Base-by-base conservation (phyloP, 1,140 invertebrate species). In the Drosophila funebris region DNA sequence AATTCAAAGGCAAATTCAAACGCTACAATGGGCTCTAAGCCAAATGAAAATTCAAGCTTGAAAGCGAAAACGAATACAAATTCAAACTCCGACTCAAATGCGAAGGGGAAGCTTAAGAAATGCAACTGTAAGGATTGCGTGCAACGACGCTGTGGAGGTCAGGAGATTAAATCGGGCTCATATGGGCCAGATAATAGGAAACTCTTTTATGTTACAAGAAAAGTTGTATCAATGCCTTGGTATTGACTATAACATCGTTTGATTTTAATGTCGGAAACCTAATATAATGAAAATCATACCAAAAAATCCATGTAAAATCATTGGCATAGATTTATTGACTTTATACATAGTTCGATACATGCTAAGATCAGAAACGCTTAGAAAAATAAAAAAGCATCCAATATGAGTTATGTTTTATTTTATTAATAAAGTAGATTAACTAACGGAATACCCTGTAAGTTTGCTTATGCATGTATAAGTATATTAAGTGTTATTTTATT, bases 71-170 rank as follows among this genome's bases (percentile, higher is more conserved):
- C 11, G 11, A 39, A 39, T 39, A 39, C n/a, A 2, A 39, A 22
- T 22, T 16, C 4, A 31, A 50, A 11, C 1, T 7, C 7, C 0
- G 33, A 52, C 9, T 14, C 29, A 5, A n/a, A 44, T 6, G 22
- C 18, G 3, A 37, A 27, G 22, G n/a, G n/a, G 9, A 53, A 46
- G 29, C 4, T 29, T 3, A 67, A 58, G 18, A 27, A 9, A 52
- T 67, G 69, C 62, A 53, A 52, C 1, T 72, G 69, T 29, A 72
- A 58, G 53, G 44, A 67, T 3, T 67, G 62, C 44, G 33, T 41
- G 36, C 20, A 36, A 33, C 53, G 62, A 3, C 29, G 36, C 16
- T 20, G 13, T 16, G 54, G 44, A 1, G 69, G 53, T 9, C 20
- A 33, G 1, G 52, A 39, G 0, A 18, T 37, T 2, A 39, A 11